Conservation (phyloP, 2,797 vertebrate genomes). For the Perodicticus potto region DNA sequence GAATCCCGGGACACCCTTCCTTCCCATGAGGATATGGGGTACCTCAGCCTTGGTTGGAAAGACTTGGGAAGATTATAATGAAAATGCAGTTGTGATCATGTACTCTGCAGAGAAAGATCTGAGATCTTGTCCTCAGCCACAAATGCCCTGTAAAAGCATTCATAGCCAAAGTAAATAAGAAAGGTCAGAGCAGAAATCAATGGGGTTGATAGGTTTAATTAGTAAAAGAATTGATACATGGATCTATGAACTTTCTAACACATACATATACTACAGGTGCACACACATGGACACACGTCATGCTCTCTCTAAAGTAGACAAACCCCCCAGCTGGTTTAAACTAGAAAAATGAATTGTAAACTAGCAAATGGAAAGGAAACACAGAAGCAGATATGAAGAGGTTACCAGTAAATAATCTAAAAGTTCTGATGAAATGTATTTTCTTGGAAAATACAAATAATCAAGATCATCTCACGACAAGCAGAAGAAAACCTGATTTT, state of each 20-base stretch:
- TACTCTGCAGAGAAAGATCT: neutral
- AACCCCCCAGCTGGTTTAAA: neutral
- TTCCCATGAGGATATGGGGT: neutral
- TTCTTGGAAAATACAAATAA: neutral
- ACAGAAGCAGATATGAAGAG: neutral
- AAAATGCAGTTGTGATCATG: neutral
- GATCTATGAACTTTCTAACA: neutral
- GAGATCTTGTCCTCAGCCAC: neutral
- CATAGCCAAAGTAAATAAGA: neutral
- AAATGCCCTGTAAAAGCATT: rapidly evolving
- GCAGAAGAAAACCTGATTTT: neutral
- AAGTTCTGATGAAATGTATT: neutral
- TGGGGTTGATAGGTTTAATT: neutral
- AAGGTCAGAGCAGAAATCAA: neutral
- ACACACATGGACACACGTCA: neutral
- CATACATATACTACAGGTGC: rapidly evolving
- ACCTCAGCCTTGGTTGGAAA: neutral
- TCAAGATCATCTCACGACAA: neutral
- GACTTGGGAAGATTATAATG: too few species aligned
- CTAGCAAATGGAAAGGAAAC: neutral
- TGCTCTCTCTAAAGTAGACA: too few species aligned
- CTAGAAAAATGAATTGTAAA: neutral
- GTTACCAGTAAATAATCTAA: neutral
- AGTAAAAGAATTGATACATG: neutral
- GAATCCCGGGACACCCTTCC: neutral